Conservation (phyloP, 2,888 invertebrate genomes). For the Troides helena region DNA sequence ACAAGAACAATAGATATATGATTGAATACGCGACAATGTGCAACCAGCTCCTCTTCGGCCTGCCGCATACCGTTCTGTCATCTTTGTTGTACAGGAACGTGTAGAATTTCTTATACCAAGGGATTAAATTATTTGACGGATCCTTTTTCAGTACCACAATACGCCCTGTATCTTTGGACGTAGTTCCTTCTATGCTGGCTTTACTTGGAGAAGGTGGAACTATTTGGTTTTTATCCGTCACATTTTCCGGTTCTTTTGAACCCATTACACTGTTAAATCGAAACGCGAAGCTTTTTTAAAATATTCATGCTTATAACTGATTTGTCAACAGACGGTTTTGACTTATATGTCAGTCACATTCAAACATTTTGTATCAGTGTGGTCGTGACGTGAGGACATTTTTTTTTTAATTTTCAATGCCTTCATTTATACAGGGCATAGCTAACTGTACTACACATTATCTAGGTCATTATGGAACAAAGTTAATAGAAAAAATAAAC, state of each 20-base stretch:
- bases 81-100: constrained; percentile 50
- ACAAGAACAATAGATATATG: constrained; percentile 59
- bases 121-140: constrained; percentile 12
- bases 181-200: constrained; percentile 26
- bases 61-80: constrained; percentile 46
- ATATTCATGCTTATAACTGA: constrained; percentile 12
- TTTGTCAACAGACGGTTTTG: neutral
- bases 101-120: constrained; percentile 37
- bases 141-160: constrained; percentile 2
- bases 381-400: constrained; percentile 7
- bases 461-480: too few relatives aligned
- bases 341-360: constrained; percentile 18
- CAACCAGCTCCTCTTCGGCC: constrained; percentile 58
- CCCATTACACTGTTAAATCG: constrained; percentile 14
- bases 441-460: too few relatives aligned
- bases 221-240: constrained; percentile 4
- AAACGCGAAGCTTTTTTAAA: constrained; percentile 9
- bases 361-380: constrained; percentile 17
- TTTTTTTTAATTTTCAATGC: too few relatives aligned
- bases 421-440: too few relatives aligned
- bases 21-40: constrained; percentile 51
- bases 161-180: constrained; percentile 31
- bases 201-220: constrained; percentile 10
- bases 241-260: constrained; percentile 7
- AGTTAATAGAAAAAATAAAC: too few relatives aligned